Conservation (phyloP, 2,113 vertebrate species). For the Muntiacus muntjak region DNA sequence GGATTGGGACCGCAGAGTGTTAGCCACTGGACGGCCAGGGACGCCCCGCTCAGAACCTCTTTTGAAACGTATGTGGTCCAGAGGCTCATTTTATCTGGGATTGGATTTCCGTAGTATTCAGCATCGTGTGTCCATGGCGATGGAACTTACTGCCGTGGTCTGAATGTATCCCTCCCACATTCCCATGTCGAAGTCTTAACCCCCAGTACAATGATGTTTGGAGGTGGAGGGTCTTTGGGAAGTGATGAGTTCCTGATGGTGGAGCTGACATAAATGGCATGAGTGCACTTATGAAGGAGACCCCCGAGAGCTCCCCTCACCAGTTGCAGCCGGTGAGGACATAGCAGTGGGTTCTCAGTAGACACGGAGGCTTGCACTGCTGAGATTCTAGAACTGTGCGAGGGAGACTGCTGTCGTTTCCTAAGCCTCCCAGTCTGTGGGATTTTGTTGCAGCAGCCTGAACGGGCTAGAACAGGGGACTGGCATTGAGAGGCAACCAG, state of each 20-base stretch:
- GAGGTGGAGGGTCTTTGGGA: neutral
- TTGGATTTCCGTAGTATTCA: neutral
- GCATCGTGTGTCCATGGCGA: fast-evolving
- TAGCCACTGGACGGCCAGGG: neutral
- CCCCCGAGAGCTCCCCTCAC: fast-evolving
- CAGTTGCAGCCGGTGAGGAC: neutral
- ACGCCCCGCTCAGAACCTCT: neutral
- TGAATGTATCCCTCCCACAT: fast-evolving
- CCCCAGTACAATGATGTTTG: neutral
- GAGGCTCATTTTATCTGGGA: neutral
- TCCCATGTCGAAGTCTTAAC: fast-evolving
- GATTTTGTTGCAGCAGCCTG: neutral
- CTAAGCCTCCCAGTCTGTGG: neutral
- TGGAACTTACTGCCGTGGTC: neutral
- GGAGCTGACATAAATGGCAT: no score
- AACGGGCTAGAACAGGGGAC: neutral
- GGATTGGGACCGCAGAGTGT: fast-evolving
- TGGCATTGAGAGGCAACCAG: fast-evolving
- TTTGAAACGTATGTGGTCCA: neutral
- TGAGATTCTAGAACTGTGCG: no score
- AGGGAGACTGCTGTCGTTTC: neutral
- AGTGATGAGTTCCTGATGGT: neutral
- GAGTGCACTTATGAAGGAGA: no score
- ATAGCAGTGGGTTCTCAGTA: neutral
- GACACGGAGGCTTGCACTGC: neutral